These are phyloP conservation scores for Lapara coniferarum DNA, from an alignment of 2,888 invertebrate genomes.

Conservation along the genomic window DNA sequence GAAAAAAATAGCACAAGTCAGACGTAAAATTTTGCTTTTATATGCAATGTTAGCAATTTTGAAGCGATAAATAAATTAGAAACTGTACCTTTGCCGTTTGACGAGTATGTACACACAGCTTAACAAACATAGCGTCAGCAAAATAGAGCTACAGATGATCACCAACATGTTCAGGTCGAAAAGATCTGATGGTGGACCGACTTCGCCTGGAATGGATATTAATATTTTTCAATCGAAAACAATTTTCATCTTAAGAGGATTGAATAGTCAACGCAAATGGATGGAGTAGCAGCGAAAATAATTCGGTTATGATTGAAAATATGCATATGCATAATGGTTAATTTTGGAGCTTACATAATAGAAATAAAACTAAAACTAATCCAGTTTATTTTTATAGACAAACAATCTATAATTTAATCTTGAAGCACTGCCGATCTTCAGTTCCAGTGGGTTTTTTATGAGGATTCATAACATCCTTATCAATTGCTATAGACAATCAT, in stretches of 20 bases:
- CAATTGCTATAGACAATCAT: too few species aligned
- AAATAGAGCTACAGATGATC: constrained; percentile 73
- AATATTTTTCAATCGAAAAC: neutral
- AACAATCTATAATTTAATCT: too few species aligned
- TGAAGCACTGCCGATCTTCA: too few species aligned
- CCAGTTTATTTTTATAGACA: too few species aligned
- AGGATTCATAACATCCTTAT: too few species aligned
- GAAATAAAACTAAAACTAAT: too few species aligned
- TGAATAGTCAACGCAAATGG: neutral
- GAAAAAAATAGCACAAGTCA: too few species aligned
- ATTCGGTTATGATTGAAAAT: neutral
- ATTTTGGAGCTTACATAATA: too few species aligned
- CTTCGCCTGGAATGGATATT: constrained; percentile 60
- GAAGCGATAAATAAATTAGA: neutral
- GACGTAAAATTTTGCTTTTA: too few species aligned
- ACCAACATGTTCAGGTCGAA: constrained; percentile 76
- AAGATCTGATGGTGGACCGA: constrained; percentile 74
- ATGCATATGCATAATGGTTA: too few species aligned
- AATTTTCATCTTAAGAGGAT: neutral
- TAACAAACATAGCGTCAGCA: constrained; percentile 69
- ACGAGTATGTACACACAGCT: constrained; percentile 75
- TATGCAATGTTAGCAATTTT: too few species aligned
- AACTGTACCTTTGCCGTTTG: constrained; percentile 68
- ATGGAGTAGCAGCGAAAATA: neutral
- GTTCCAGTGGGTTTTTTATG: too few species aligned